Evolutionary conservation across 1,140 invertebrate genomes (phyloP), one percentile per base, ranked within the genome.

Genomic region (Bemisia tabaci): DNA sequence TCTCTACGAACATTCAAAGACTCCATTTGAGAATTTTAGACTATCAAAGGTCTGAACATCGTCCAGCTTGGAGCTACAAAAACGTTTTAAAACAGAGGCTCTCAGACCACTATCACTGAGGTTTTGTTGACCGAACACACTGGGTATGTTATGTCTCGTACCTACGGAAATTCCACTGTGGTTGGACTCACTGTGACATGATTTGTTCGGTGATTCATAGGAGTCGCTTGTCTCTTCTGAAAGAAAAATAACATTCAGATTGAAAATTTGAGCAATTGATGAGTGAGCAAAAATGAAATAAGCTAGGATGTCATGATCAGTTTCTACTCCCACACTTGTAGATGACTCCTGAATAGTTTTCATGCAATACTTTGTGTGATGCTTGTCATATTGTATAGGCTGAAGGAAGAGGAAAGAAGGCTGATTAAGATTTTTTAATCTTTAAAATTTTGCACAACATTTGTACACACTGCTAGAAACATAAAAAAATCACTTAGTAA

Each of bases 81-180:
- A 71, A 48, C 59, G 65, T 62, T 61, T 22, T 64, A 71, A 59
- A n/a, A 70, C 60, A 1, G 65, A 48, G 23, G 66, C 26, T 60
- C 69, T 67, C n/a, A 71, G 60, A 5, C 71, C 71, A 64, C 71
- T 70, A 58, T 72, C 71, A 59, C 70, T 70, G 1, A 72, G 67
- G 26, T 71, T 71, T 27, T 69, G 68, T 62, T 71, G 67, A 12
- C 65, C 67, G 62, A 72, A 72, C n/a, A 68, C 27, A 26, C 67
- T 68, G n/a, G 67, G 63, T 5, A 48, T 48, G 17, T 48, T 48
- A 17, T 48, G 5, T 17, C 33, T 5, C 5, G 33, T 17, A 9
- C 5, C 5, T 48, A 17, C 17, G 5, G 33, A 48, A 48, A 48
- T 17, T 48, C 33, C 33, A 48, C 33, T 48, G 33, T 48, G 33